Conservation (phyloP, 1,140 invertebrate genomes). For the Heliconius eleuchia region DNA sequence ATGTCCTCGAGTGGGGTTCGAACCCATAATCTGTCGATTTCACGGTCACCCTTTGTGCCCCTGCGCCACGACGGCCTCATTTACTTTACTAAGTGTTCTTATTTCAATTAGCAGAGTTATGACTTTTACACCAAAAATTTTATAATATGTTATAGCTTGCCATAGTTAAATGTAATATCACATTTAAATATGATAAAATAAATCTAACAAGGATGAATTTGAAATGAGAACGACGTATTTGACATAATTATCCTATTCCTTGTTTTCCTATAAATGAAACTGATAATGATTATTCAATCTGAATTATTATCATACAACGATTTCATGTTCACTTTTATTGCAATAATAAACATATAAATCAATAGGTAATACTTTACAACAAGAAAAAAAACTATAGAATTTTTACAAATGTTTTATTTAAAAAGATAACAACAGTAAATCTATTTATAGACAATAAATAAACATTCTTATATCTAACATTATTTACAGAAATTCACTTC, state of each 20-base stretch:
- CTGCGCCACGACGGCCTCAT: too few relatives aligned
- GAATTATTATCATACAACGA: too few relatives aligned
- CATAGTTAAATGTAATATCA: not conserved
- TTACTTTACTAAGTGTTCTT: too few relatives aligned
- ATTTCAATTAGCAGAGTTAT: not conserved
- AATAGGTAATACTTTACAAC: not conserved
- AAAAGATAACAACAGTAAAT: slow-evolving; percentile 50
- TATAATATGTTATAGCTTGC: not conserved
- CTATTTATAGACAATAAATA: slow-evolving; percentile 70
- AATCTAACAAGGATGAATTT: not conserved
- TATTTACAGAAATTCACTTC: slow-evolving; percentile 74
- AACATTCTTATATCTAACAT: slow-evolving; percentile 58
- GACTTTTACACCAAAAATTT: not conserved
- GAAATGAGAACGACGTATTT: not conserved
- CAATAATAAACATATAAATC: not conserved
- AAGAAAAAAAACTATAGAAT: not conserved
- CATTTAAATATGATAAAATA: not conserved
- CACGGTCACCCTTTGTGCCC: too few relatives aligned
- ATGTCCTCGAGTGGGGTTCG: too few relatives aligned
- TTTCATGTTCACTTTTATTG: too few relatives aligned
- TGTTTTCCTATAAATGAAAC: too few relatives aligned
- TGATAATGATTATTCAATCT: too few relatives aligned
- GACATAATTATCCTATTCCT: too few relatives aligned
- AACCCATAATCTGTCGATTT: too few relatives aligned
- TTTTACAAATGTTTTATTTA: slow-evolving; percentile 17